phyloP scores from a whole-genome alignment of 2,888 invertebrate genomes.

The Cryptocheilus praepositus region DNA sequence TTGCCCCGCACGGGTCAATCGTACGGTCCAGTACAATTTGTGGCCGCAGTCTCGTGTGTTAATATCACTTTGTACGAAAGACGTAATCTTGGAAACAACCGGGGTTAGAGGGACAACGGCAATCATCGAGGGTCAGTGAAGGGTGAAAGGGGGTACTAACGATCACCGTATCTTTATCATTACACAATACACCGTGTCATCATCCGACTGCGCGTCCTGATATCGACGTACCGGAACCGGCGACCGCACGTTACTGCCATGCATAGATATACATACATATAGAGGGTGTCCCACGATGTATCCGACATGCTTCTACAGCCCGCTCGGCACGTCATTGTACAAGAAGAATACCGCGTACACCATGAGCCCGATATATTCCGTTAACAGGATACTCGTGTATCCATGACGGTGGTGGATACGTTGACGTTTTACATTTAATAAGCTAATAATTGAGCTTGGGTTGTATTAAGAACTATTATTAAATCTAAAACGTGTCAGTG shows the following conservation, averaged over 20 bases:
- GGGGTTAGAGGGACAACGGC: not conserved
- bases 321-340: no score
- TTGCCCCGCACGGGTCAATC: not conserved
- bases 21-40: not conserved
- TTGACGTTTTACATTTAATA: no score
- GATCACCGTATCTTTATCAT: constrained; percentile 18
- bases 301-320: no score
- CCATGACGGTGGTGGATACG: no score
- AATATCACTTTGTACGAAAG: constrained; percentile 10
- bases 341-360: no score
- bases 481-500: no score
- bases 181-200: constrained; percentile 5
- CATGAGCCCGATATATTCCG: no score
- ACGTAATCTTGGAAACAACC: not conserved
- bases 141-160: constrained; percentile 1
- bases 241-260: constrained; percentile 34
- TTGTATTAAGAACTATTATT: no score
- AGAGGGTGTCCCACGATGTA: no score
- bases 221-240: constrained; percentile 33
- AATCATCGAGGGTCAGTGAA: no score
- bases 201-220: constrained; percentile 17
- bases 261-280: not conserved
- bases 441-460: no score
- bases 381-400: no score
- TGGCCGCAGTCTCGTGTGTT: not conserved